Evolutionary conservation across 2,888 invertebrate genomes (phyloP).

Genomic region (Parapristionchus giblindavisi): DNA sequence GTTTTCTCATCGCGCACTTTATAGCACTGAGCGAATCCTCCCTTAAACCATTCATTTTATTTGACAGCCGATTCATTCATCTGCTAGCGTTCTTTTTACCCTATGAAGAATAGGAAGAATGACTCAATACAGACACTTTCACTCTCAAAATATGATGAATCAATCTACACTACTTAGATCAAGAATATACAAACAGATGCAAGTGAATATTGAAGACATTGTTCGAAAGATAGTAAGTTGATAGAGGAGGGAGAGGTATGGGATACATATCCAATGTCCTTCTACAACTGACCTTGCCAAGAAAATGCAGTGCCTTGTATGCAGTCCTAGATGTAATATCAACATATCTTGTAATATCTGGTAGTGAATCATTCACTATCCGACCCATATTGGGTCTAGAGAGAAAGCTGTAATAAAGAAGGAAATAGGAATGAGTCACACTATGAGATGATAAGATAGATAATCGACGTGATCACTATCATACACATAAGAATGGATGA

Average conservation of each 20-base stretch:
- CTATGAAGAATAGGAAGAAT: slow-evolving; percentile 1
- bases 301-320: slow-evolving; percentile 18
- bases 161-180: slow-evolving; percentile 14
- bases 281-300: slow-evolving; percentile 30
- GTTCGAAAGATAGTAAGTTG: too few relatives aligned
- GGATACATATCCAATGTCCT: slow-evolving; percentile 22
- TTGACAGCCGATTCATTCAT: slow-evolving; percentile 9
- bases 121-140: slow-evolving; percentile 3
- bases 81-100: slow-evolving; percentile 19
- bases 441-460: slow-evolving; percentile 28
- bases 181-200: slow-evolving; percentile 10
- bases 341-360: background rate
- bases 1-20: slow-evolving; percentile 27
- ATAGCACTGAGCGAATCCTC: slow-evolving; percentile 37
- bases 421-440: slow-evolving; percentile 6
- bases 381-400: slow-evolving; percentile 27
- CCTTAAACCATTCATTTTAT: slow-evolving; percentile 9
- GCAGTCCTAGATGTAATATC: slow-evolving; percentile 3
- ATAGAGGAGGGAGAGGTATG: slow-evolving; percentile 19
- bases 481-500: slow-evolving; percentile 5
- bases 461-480: slow-evolving; percentile 1
- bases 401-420: slow-evolving; percentile 12
- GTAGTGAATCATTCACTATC: background rate
- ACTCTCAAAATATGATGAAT: slow-evolving; percentile 21
- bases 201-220: background rate